phyloP scores from a whole-genome alignment of 2,888 invertebrate species.

The Zhuqinia jingwanae region DNA sequence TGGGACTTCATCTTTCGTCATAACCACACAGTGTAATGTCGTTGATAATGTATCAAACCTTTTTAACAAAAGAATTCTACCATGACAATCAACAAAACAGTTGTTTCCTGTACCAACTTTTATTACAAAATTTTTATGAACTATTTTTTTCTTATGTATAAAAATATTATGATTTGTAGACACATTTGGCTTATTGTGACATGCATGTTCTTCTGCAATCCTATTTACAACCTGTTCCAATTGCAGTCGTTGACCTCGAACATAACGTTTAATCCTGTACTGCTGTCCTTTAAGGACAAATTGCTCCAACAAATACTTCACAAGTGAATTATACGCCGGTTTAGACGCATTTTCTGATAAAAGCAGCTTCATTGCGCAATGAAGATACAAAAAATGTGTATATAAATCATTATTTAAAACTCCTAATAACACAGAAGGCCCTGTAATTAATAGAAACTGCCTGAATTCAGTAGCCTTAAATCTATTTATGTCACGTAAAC shows the following conservation, averaged over 20 bases:
- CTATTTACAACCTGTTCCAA: too few species aligned
- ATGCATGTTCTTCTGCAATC: not conserved
- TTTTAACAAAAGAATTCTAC: conserved; percentile 12
- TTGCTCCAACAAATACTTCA: conserved; percentile 13
- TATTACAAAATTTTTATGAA: conserved; percentile 1
- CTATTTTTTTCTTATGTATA: not conserved
- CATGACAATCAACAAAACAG: not conserved
- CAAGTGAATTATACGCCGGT: not conserved
- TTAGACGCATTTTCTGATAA: not conserved
- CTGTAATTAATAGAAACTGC: conserved; percentile 34
- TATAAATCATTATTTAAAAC: not conserved
- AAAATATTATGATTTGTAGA: not conserved
- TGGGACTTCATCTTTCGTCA: too few species aligned
- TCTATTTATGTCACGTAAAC: not conserved
- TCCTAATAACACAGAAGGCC: not conserved
- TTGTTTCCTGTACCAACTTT: not conserved
- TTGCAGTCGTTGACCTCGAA: too few species aligned
- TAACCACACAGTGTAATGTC: not conserved
- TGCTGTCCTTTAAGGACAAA: conserved; percentile 21
- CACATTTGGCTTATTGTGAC: not conserved
- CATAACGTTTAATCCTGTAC: not conserved
- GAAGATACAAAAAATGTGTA: conserved; percentile 36
- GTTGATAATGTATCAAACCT: not conserved
- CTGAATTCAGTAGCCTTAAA: conserved; percentile 55
- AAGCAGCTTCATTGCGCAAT: not conserved